Evolutionary conservation across 30 jellyfish, hydroid and myxozoan genomes (phyloP), one percentile per base, ranked within the genome.

Genomic region (Clytia hemisphaerica): DNA sequence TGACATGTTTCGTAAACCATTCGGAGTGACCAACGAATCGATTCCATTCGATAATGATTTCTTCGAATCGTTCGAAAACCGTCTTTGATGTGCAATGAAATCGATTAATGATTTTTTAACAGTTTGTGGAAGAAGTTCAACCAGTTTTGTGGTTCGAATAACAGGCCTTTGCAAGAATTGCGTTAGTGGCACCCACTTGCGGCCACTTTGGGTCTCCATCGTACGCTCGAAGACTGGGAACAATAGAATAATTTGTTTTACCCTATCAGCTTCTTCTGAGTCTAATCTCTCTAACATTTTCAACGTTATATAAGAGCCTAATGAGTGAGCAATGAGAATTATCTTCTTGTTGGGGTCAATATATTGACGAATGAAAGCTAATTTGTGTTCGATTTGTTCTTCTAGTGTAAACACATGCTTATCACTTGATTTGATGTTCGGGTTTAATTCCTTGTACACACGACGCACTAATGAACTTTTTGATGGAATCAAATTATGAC

Each of bases 291-390:
- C 88, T 19, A 81, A 72, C 75, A 81, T 50, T 42, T 72, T 58
- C 25, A 81, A 32, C 12, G 54, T 78, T 21, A 81, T 81, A 51
- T 70, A 81, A 21, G 80, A 75, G 7, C 94, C 94, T 6, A 81
- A 50, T 6, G 94, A 81, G 53, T 81, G 94, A 26, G 88, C 94
- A 50, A 81, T 72, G 1, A 81, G 73, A n/a, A 81, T 49, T 1
- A 81, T 32, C 40, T 63, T 65, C 18, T 71, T 81, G 61, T 57
- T 72, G 24, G 42, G 72, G 0, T 87, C 88, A 15, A 62, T 80
- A 54, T 27, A 59, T 24, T 61, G 79, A n/a, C 51, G 69, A 48
- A 81, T 33, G 44, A 81, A 81, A 2, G 78, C 76, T 25, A 30
- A 54, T 57, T 81, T 81, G 66, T 81, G 94, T 54, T 72, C 68